Percentiles rank a stretch among this genome's conserved stretches.
These are phyloP conservation scores for Ethmia dodecea DNA, from an alignment of 2,888 invertebrate genomes.

Conservation along the genomic window DNA sequence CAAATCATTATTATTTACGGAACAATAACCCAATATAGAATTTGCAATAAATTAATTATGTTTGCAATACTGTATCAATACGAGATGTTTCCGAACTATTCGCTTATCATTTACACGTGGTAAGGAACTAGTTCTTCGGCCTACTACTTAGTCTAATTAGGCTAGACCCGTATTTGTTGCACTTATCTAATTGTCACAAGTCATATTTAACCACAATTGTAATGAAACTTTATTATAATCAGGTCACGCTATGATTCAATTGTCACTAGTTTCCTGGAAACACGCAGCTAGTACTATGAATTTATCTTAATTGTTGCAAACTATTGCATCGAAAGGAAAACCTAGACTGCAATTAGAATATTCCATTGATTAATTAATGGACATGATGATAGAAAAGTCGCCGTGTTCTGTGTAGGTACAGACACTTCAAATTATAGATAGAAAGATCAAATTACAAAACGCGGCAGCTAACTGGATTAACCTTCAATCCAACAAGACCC, in stretches of 20 bases:
- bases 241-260: slow-evolving; percentile 35
- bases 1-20: too few relatives aligned
- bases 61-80: too few relatives aligned
- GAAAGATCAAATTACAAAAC: too few relatives aligned
- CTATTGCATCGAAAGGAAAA: slow-evolving; percentile 23
- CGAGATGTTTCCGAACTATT: too few relatives aligned
- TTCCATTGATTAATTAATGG: slow-evolving; percentile 11
- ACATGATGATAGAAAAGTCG: background rate
- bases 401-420: too few relatives aligned
- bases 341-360: slow-evolving; percentile 16
- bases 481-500: too few relatives aligned
- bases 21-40: too few relatives aligned
- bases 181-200: slow-evolving; percentile 8
- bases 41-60: too few relatives aligned
- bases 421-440: too few relatives aligned
- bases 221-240: slow-evolving; percentile 25
- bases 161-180: slow-evolving; percentile 32
- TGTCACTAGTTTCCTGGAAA: slow-evolving; percentile 41
- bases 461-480: too few relatives aligned
- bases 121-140: slow-evolving; percentile 19
- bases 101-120: slow-evolving; percentile 24
- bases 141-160: slow-evolving; percentile 19
- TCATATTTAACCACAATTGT: slow-evolving; percentile 16
- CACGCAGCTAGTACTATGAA: slow-evolving; percentile 29
- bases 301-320: slow-evolving; percentile 35